A percentile compares a stretch with the other conserved stretches of the same genome.
Conservation (phyloP, 2,113 vertebrate genomes). For the Butorides virescens region DNA sequence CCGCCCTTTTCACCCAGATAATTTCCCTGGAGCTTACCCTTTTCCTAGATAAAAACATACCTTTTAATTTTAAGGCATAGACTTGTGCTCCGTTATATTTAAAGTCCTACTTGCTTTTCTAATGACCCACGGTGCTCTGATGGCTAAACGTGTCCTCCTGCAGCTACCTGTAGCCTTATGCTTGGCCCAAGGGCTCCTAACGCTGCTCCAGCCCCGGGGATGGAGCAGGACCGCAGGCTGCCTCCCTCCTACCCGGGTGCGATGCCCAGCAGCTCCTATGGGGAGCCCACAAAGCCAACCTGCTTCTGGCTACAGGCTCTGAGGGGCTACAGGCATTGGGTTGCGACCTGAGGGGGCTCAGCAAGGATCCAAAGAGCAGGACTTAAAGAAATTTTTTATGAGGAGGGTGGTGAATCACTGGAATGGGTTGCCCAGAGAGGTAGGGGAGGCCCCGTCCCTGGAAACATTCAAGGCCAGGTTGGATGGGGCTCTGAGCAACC, state of each 20-base stretch:
- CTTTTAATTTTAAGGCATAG: neutral
- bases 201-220: neutral
- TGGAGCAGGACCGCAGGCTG: neutral
- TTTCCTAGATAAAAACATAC: neutral
- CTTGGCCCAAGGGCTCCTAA: neutral
- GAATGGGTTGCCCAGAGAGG: no score
- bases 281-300: neutral
- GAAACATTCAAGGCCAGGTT: no score
- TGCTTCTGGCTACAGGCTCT: neutral
- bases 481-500: no score
- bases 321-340: neutral
- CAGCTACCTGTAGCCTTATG: neutral
- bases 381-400: no score
- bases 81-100: neutral
- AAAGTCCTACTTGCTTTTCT: neutral
- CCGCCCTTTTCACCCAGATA: neutral
- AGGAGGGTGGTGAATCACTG: no score
- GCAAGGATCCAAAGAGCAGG: neutral
- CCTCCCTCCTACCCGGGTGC: neutral
- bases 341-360: neutral
- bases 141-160: neutral
- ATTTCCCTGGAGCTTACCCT: neutral
- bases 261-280: neutral
- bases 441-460: no score
- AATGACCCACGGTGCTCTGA: neutral